Percentiles rank a stretch among this genome's conserved stretches.
These are phyloP conservation scores for Polyommatus icarus DNA, from an alignment of 2,888 invertebrate genomes.

Conservation along the genomic window DNA sequence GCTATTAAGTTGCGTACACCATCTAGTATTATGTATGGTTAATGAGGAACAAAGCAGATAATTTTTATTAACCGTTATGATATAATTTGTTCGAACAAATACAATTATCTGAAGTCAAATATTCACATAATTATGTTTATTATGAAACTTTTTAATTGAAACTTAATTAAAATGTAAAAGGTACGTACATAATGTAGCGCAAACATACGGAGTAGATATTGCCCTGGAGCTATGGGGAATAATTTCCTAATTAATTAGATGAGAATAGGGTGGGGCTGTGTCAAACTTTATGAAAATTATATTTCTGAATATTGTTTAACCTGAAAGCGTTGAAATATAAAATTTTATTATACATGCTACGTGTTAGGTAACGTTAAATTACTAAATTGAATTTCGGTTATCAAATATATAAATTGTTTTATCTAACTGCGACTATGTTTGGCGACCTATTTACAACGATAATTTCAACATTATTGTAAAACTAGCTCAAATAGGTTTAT, in stretches of 20 bases:
- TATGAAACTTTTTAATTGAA: constrained; percentile 13
- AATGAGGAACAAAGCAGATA: not conserved
- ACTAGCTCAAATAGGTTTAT: no score
- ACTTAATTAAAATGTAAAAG: constrained; percentile 23
- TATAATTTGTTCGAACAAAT: not conserved
- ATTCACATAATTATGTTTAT: constrained; percentile 4
- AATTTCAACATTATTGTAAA: not conserved
- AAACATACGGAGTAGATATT: constrained; percentile 16
- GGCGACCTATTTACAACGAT: not conserved
- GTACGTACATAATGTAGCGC: not conserved
- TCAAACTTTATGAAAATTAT: constrained; percentile 21
- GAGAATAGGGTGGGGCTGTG: constrained; percentile 21
- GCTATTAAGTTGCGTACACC: no score
- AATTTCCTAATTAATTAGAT: constrained; percentile 30
- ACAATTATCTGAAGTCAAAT: not conserved
- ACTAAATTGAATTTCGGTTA: not conserved
- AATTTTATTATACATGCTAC: not conserved
- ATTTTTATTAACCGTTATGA: not conserved
- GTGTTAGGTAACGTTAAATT: not conserved
- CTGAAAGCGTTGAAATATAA: not conserved
- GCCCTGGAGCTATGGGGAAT: constrained; percentile 24
- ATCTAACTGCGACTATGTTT: not conserved
- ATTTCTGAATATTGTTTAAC: constrained; percentile 21
- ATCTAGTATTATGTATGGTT: not conserved
- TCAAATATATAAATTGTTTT: not conserved